A percentile compares a stretch with the other conserved stretches of the same genome.
These are phyloP conservation scores for Polypterus bichir DNA, from an alignment of 2,113 vertebrate species.

Conservation along the genomic window DNA sequence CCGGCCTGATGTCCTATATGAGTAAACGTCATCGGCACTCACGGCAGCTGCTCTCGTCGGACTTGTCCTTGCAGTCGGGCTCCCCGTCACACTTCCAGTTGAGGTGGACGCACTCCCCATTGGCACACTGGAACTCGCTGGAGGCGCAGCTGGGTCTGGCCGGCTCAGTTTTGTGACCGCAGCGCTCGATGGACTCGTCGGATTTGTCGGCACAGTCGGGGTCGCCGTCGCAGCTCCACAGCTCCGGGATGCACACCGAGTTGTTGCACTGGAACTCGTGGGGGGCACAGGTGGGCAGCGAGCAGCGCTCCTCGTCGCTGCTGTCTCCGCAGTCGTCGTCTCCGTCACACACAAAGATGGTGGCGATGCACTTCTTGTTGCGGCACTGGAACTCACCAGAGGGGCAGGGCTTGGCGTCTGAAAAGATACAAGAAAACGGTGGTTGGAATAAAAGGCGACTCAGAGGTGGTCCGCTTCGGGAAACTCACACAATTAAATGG, in stretches of 20 bases:
- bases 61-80: conserved; percentile 93
- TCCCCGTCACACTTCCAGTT: conserved; percentile 95
- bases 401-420: conserved; percentile 64
- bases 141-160: conserved; percentile 54
- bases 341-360: conserved; percentile 76
- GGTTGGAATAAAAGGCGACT: neutral
- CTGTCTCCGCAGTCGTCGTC: conserved; percentile 77
- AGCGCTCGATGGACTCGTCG: conserved; percentile 70
- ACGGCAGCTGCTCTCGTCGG: conserved; percentile 86
- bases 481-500: too few species aligned
- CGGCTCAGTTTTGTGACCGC: conserved; percentile 55
- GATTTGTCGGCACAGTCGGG: conserved; percentile 81
- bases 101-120: conserved; percentile 79
- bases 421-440: neutral
- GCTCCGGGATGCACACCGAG: conserved; percentile 72
- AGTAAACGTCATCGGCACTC: conserved; percentile 38
- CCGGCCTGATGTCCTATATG: too few species aligned
- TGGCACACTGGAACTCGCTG: conserved; percentile 78
- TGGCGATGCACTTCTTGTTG: conserved; percentile 74
- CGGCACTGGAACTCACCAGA: conserved; percentile 79
- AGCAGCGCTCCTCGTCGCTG: conserved; percentile 81
- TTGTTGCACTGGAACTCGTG: conserved; percentile 87
- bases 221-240: conserved; percentile 88
- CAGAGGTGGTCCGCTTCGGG: too few species aligned
- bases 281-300: conserved; percentile 64